A percentile compares a stretch with the other conserved stretches of the same genome.
Evolutionary conservation across 2,113 vertebrate genomes (phyloP).

Genomic region (Vimba vimba): DNA sequence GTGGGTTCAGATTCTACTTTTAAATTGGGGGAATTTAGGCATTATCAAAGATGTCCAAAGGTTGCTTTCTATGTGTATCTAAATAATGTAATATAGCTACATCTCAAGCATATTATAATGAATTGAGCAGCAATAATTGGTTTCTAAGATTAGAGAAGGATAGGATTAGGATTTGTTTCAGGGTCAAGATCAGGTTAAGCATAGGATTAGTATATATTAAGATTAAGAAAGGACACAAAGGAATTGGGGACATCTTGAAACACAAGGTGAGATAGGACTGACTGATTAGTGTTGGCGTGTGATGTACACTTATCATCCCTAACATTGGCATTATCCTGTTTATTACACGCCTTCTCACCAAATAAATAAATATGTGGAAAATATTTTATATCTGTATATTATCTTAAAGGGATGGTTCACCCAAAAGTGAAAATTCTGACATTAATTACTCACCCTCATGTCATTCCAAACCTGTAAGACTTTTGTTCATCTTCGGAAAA

Average conservation of each 20-base stretch:
- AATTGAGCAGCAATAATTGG: background rate
- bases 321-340: too few species aligned
- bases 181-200: background rate
- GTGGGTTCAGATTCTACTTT: background rate
- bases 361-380: too few species aligned
- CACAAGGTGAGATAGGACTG: background rate
- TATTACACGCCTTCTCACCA: too few species aligned
- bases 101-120: background rate
- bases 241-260: background rate
- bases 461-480: too few species aligned
- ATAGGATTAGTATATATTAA: background rate
- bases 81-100: background rate
- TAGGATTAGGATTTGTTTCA: background rate
- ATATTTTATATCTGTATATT: background rate
- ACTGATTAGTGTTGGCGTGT: too few species aligned
- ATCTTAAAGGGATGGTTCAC: background rate
- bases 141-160: background rate
- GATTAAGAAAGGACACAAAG: slow-evolving; percentile 24
- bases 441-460: too few species aligned
- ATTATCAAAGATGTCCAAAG: background rate
- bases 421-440: too few species aligned
- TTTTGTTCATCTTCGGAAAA: background rate
- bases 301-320: too few species aligned
- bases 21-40: background rate
- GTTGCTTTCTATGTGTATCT: background rate